Evolutionary conservation across 2,113 vertebrate species (phyloP).

Genomic region (Brachypodius melanocephalos): DNA sequence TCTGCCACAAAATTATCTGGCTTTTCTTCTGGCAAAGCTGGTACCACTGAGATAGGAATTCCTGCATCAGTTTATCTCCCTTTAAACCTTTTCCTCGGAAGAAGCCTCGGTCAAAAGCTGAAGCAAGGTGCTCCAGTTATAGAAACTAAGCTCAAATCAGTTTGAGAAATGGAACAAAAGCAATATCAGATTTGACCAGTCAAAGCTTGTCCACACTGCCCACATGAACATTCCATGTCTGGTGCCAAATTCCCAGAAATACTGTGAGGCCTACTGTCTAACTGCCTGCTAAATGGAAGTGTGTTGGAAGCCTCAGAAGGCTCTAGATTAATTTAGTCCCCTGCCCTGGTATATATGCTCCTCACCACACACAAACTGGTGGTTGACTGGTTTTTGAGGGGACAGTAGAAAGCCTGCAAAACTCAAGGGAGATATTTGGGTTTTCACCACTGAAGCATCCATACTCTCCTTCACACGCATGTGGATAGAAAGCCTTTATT

Average conservation of each 20-base stretch:
- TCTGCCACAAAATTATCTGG: not conserved
- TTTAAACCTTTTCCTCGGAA: not conserved
- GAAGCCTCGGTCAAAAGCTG: not conserved
- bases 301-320: not conserved
- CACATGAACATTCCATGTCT: not conserved
- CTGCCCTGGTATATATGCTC: not conserved
- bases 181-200: not conserved
- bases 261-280: fast-evolving
- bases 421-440: slow-evolving; percentile 8
- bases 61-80: not conserved
- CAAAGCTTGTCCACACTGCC: not conserved
- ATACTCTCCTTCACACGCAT: not conserved
- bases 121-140: not conserved
- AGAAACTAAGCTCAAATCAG: not conserved
- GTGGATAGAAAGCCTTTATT: slow-evolving; percentile 61
- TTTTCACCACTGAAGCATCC: slow-evolving; percentile 28
- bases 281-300: not conserved
- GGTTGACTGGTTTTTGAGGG: not conserved
- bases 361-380: not conserved
- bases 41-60: not conserved
- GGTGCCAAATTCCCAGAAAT: not conserved
- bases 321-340: not conserved
- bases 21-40: not conserved
- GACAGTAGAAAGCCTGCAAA: not conserved
- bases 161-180: not conserved